A percentile compares a stretch with the other conserved stretches of the same genome.
These are phyloP conservation scores for Scaptomyza pallida DNA, from an alignment of 1,140 invertebrate species.

Conservation along the genomic window DNA sequence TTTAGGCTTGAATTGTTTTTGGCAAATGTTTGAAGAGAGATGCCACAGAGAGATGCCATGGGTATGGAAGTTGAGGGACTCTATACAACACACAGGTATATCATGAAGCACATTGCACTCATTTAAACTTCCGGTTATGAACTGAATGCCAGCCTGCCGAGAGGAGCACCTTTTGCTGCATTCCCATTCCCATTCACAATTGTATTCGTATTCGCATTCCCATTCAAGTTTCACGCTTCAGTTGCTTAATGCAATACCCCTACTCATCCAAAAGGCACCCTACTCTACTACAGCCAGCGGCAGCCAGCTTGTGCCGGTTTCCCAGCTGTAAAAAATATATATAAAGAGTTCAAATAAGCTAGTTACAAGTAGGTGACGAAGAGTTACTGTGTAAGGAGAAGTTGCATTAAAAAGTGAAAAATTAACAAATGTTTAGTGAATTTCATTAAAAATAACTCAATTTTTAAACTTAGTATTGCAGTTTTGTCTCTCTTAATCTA, in stretches of 20 bases:
- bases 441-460: no score
- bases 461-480: no score
- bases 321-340: constrained; percentile 33
- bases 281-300: background rate
- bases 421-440: no score
- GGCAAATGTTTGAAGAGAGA: constrained; percentile 70
- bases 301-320: background rate
- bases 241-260: constrained; percentile 43
- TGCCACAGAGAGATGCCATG: constrained; percentile 23
- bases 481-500: no score
- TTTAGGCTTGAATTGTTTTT: constrained; percentile 74
- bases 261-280: background rate
- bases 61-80: background rate
- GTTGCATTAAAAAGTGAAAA: no score
- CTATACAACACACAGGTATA: constrained; percentile 28
- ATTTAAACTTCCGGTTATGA: constrained; percentile 76
- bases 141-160: constrained; percentile 34
- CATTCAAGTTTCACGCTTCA: constrained; percentile 77
- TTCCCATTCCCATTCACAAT: constrained; percentile 42
- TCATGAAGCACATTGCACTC: constrained; percentile 58
- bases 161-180: constrained; percentile 59
- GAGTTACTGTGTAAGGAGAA: background rate
- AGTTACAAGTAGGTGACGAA: background rate
- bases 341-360: constrained; percentile 59
- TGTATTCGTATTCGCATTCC: constrained; percentile 51